Evolutionary conservation across 2,113 vertebrate genomes (phyloP).

Genomic region (Panurus biarmicus): DNA sequence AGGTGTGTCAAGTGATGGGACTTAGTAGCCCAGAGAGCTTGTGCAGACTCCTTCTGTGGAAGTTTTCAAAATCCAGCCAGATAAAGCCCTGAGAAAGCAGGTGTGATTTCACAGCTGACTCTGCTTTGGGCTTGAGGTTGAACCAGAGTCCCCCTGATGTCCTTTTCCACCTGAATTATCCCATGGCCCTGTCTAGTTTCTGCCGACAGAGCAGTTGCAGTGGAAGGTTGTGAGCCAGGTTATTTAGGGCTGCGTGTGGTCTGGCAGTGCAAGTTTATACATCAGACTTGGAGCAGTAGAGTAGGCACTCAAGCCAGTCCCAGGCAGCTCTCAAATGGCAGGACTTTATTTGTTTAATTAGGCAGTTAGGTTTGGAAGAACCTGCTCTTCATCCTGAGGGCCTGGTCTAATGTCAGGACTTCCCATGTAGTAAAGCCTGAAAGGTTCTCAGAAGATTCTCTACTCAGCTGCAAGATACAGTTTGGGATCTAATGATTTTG

Average conservation of each 20-base stretch:
- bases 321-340: background rate
- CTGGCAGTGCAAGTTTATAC: background rate
- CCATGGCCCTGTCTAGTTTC: background rate
- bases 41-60: background rate
- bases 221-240: background rate
- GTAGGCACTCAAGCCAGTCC: background rate
- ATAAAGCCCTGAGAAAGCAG: background rate
- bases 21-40: background rate
- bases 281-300: background rate
- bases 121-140: background rate
- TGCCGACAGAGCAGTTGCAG: fast-evolving
- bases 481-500: background rate
- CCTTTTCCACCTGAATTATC: background rate
- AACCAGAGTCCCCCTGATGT: background rate
- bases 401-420: background rate
- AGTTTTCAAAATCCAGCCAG: background rate
- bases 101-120: background rate
- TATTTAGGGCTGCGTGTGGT: background rate
- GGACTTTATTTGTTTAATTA: background rate
- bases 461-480: background rate
- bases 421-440: background rate
- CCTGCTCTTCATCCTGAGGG: background rate
- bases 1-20: background rate
- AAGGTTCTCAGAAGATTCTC: background rate
- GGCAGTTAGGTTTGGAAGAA: background rate